Percentiles rank a stretch among this genome's conserved stretches.
phyloP scores from a whole-genome alignment of 1,140 invertebrate species.

The Caerostris darwini region DNA sequence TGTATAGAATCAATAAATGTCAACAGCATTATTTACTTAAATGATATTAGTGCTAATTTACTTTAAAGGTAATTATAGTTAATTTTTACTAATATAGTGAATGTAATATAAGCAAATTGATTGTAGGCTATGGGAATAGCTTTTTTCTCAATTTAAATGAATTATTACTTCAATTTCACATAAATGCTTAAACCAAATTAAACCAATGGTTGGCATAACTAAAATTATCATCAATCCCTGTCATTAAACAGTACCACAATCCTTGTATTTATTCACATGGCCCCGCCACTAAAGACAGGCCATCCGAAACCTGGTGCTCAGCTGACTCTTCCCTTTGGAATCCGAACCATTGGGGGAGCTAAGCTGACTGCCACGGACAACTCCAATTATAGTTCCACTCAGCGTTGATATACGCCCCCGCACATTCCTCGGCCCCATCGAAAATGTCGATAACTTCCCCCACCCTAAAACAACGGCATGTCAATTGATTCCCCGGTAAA shows the following conservation, averaged over 20 bases:
- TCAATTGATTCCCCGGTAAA: neutral
- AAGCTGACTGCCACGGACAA: neutral
- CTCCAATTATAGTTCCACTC: conserved; percentile 8
- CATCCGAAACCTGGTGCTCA: neutral
- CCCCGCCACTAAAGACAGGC: neutral
- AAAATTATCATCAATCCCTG: no score
- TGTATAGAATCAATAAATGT: no score
- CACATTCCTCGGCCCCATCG: neutral
- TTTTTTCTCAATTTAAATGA: no score
- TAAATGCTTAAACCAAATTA: no score
- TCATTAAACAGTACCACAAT: neutral
- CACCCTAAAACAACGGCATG: neutral
- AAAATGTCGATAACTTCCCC: conserved; percentile 4
- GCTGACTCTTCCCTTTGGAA: neutral
- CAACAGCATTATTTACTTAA: no score
- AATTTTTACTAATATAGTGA: no score
- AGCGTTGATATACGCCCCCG: neutral
- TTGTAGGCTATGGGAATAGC: no score
- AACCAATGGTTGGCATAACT: no score
- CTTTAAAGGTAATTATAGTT: no score
- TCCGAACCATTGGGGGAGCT: neutral
- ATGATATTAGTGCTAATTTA: no score
- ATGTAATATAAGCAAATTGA: no score
- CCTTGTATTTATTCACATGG: neutral
- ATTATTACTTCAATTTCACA: no score